Conservation (phyloP, 2,113 vertebrate species). For the Apus apus region DNA sequence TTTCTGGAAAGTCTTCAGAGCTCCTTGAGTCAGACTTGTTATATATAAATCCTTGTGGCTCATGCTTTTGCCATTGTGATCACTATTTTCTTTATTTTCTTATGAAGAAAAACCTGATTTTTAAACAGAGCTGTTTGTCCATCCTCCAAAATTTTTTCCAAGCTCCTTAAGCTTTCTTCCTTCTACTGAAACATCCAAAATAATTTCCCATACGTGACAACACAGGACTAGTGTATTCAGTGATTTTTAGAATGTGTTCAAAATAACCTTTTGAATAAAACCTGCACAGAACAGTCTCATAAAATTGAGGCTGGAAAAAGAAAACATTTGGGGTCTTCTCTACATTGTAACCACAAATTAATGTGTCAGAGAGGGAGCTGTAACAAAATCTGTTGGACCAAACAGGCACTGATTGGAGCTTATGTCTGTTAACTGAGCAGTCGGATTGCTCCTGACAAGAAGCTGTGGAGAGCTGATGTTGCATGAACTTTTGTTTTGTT, state of each 20-base stretch:
- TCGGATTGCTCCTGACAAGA: neutral
- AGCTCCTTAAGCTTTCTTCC: neutral
- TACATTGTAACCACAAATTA: neutral
- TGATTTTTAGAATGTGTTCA: neutral
- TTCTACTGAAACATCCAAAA: neutral
- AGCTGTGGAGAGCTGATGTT: neutral
- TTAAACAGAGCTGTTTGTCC: neutral
- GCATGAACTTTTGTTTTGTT: neutral
- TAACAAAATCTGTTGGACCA: neutral
- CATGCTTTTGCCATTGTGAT: neutral
- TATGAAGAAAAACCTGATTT: neutral
- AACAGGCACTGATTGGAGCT: neutral
- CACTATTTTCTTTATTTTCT: neutral
- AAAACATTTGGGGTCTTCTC: neutral
- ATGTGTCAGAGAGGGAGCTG: neutral
- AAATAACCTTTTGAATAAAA: neutral
- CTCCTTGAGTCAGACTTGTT: neutral
- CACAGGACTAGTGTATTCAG: accelerated
- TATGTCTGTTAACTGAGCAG: neutral
- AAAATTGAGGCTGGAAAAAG: neutral
- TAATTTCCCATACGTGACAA: neutral
- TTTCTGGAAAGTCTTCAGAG: neutral
- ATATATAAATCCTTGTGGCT: neutral
- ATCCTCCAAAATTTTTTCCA: neutral
- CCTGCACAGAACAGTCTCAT: neutral